These are phyloP conservation scores for Acrobasis repandana DNA, from an alignment of 2,888 invertebrate species.

Conservation along the genomic window DNA sequence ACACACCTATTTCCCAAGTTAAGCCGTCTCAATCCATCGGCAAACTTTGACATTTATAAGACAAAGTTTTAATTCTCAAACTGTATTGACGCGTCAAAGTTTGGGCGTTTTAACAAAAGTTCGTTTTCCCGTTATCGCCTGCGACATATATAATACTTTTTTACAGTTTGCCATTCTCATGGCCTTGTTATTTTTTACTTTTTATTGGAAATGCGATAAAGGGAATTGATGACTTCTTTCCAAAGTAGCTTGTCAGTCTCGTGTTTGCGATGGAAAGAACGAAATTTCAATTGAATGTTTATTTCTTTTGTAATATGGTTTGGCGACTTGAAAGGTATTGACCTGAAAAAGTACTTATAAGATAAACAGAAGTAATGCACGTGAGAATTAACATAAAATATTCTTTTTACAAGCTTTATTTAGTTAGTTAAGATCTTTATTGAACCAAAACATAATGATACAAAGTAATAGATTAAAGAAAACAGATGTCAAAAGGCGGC, in stretches of 20 bases:
- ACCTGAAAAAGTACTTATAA: no score
- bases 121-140: slow-evolving; percentile 22
- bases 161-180: slow-evolving; percentile 11
- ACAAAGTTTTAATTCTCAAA: slow-evolving; percentile 24
- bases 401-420: no score
- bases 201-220: slow-evolving; percentile 15
- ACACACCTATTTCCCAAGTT: slow-evolving; percentile 15
- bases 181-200: slow-evolving; percentile 8
- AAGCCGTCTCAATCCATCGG: slow-evolving; percentile 21
- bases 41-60: slow-evolving; percentile 22
- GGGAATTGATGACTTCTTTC: neutral
- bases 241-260: neutral
- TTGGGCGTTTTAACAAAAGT: slow-evolving; percentile 19
- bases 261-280: neutral
- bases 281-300: neutral
- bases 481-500: no score
- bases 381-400: no score
- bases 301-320: neutral
- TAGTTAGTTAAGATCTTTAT: no score
- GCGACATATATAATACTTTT: slow-evolving; percentile 21
- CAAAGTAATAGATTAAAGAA: no score
- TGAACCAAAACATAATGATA: no score
- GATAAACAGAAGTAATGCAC: no score
- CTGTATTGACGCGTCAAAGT: slow-evolving; percentile 21
- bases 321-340: no score